A percentile compares a stretch with the other conserved stretches of the same genome.
Conservation (phyloP, 2,113 vertebrate genomes). For the Notarius lentiginosus region DNA sequence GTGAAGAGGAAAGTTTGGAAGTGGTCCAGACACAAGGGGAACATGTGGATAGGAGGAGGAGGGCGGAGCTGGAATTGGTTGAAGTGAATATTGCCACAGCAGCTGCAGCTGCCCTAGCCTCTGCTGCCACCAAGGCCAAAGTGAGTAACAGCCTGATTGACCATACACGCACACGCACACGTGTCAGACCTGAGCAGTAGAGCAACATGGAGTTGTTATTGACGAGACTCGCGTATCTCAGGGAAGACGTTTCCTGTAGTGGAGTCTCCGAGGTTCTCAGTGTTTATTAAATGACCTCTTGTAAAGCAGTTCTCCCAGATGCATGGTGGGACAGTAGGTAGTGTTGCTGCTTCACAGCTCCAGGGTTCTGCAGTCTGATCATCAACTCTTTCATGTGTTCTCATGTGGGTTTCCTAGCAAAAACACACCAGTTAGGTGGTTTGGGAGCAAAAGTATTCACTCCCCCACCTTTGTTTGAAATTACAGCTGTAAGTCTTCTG, state of each 20-base stretch:
- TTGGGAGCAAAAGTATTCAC: too few relatives aligned
- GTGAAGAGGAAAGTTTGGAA: slow-evolving; percentile 81
- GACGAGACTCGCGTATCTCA: not conserved
- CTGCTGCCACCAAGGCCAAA: slow-evolving; percentile 97
- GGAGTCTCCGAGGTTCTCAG: not conserved
- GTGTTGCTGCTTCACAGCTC: too few relatives aligned
- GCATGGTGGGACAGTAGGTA: not conserved
- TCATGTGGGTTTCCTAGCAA: too few relatives aligned
- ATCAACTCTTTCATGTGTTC: too few relatives aligned
- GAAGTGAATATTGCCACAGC: slow-evolving; percentile 90
- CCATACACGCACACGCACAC: not conserved
- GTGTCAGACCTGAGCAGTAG: not conserved
- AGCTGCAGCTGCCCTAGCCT: slow-evolving; percentile 90
- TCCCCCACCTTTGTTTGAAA: too few relatives aligned
- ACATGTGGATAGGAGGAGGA: slow-evolving; percentile 74
- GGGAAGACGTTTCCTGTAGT: not conserved
- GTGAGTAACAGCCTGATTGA: slow-evolving; percentile 62
- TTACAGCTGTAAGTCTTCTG: too few relatives aligned
- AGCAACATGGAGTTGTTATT: not conserved
- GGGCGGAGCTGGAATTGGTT: slow-evolving; percentile 84
- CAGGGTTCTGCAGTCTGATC: too few relatives aligned
- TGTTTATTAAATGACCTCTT: too few relatives aligned
- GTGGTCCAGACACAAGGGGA: slow-evolving; percentile 78
- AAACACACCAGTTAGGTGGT: too few relatives aligned
- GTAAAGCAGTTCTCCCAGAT: not conserved